Evolutionary conservation across 2,888 invertebrate genomes (phyloP), one percentile per base, ranked within the genome.

Genomic region (Pristionchus arcanus): DNA sequence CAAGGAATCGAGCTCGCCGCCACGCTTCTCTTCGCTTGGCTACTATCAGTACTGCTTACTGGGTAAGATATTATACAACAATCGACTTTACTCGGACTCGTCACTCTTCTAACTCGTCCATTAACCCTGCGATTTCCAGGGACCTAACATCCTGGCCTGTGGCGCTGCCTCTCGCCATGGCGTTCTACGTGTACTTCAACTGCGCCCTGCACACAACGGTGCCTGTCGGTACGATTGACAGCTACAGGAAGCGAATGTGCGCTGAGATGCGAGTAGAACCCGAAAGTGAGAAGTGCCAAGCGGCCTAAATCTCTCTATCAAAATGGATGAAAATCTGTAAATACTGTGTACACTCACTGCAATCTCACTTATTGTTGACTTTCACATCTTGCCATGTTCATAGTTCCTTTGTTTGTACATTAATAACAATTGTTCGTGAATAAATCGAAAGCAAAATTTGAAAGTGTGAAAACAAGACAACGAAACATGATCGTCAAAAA

Each of bases 171-270:
- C 28, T 81, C 49, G 42, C 42, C 28, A 19, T 81, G 28, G 42
- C 49, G 13, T 11, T 81, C 28, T 81, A 81, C 81, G 21, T 21
- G 9, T 81, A 81, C 81, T 81, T 81, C 49, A 42, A 81, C 42
- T 81, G 81, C 49, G 19, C 3, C 2, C 37, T 81, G 49, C 25
- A 34, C 81, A 16, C 49, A 0, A 9, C 81, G 9, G 81, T 53
- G 13, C 42, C 15, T 9, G 4, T 49, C 19, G 49, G 49, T 0
- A 49, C 81, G 2, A 81, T 81, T 25, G 81, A 81, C 13, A 81
- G 81, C 28, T 81, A 81, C 21, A 25, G 81, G 25, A 53, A 81
- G 81, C 49, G 81, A 81, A 81, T 81, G 42, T 28, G n/a, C 34
- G 81, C 81, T 3, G 81, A 74, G 34, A 34, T 74, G 34, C 16